These are phyloP conservation scores for Rhinolophus sinicus DNA, from an alignment of 2,113 vertebrate species.

Conservation along the genomic window DNA sequence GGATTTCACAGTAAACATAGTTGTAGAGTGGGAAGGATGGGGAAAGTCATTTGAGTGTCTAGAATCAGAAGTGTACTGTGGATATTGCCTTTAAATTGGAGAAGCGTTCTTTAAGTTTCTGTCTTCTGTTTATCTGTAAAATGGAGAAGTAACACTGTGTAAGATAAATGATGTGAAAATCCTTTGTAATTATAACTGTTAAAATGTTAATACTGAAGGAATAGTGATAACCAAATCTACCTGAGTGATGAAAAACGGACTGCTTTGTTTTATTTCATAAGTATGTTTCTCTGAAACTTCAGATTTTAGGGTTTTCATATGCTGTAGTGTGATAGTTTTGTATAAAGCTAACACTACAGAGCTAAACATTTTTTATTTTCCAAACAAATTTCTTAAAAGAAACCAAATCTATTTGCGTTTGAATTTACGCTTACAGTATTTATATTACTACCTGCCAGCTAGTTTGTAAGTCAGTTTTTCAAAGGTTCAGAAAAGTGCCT, in stretches of 20 bases:
- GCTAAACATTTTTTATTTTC: constrained; percentile 12
- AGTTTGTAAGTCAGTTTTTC: constrained; percentile 23
- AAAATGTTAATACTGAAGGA: constrained; percentile 6
- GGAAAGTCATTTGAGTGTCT: not conserved
- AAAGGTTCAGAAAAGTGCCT: constrained; percentile 7
- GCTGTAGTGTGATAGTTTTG: constrained; percentile 8
- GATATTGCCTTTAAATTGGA: constrained; percentile 17
- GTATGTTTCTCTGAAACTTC: not conserved
- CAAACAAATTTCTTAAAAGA: constrained; percentile 16
- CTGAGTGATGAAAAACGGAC: not conserved
- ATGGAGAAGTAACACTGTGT: not conserved
- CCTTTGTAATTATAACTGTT: not conserved
- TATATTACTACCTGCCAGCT: not conserved
- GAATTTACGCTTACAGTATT: not conserved
- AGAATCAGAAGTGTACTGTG: not conserved
- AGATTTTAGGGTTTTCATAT: not conserved
- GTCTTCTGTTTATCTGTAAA: constrained; percentile 38
- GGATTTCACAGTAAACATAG: not conserved
- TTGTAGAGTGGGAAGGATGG: not conserved
- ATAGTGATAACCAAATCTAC: not conserved
- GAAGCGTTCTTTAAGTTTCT: not conserved
- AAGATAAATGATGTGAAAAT: not conserved
- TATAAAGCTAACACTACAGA: not conserved
- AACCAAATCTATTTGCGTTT: not conserved
- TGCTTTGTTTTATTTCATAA: constrained; percentile 26